Percentiles rank a stretch among this genome's conserved stretches.
phyloP scores from a whole-genome alignment of 64 coral and sea anemone species.

The Actinia tenebrosa region DNA sequence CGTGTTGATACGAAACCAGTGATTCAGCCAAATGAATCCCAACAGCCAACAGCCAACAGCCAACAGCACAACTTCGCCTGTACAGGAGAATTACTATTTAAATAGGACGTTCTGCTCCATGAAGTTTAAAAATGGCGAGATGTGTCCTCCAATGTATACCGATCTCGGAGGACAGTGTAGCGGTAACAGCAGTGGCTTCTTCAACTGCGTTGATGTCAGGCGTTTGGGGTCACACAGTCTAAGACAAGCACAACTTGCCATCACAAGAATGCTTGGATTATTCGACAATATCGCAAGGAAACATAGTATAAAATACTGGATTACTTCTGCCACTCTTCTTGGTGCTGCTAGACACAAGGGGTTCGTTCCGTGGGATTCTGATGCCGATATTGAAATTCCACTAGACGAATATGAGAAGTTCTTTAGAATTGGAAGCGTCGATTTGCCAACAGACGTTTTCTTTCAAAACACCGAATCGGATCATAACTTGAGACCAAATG shows the following conservation, averaged over 20 bases:
- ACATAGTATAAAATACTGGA: conserved; percentile 33
- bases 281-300: conserved; percentile 26
- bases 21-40: not conserved
- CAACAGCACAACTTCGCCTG: not conserved
- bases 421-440: conserved; percentile 1
- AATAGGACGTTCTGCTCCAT: conserved; percentile 1
- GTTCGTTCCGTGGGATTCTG: conserved; percentile 43
- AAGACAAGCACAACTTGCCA: conserved; percentile 30
- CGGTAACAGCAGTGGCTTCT: not conserved
- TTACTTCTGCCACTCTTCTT: conserved; percentile 27
- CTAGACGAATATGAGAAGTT: conserved; percentile 28
- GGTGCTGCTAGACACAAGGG: conserved; percentile 45
- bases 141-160: conserved; percentile 43
- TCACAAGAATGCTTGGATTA: conserved; percentile 31
- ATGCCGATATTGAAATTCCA: conserved; percentile 39
- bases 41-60: not conserved
- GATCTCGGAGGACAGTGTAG: conserved; percentile 35
- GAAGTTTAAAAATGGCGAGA: conserved; percentile 23
- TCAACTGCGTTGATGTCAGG: conserved; percentile 21
- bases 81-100: conserved; percentile 31
- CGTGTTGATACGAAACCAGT: not conserved
- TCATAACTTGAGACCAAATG: not conserved
- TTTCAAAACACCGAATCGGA: conserved; percentile 38
- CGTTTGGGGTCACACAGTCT: not conserved
- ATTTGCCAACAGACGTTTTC: conserved; percentile 34